Evolutionary conservation across 2,113 vertebrate genomes (phyloP).

Genomic region (Echinops telfairi): DNA sequence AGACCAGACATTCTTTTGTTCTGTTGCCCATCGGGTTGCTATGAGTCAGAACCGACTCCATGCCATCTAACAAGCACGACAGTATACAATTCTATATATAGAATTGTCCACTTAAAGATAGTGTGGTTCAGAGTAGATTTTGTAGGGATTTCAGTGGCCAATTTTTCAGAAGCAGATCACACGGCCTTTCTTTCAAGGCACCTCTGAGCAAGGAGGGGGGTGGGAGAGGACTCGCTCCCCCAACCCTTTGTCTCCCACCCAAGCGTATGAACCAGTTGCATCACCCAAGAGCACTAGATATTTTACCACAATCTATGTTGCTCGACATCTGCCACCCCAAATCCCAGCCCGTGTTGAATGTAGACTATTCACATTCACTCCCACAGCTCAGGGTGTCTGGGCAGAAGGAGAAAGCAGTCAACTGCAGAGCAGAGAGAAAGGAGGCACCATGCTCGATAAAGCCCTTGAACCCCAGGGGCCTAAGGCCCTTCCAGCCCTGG

Average conservation of each 20-base stretch:
- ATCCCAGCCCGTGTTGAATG: background rate
- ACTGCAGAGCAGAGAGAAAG: accelerated
- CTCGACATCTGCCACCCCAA: background rate
- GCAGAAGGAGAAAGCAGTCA: background rate
- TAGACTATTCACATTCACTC: background rate
- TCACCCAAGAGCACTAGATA: background rate
- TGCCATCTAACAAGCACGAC: no score
- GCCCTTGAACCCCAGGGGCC: background rate
- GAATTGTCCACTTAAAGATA: background rate
- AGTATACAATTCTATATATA: no score
- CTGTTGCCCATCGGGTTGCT: no score
- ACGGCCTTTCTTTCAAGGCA: background rate
- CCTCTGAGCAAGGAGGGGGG: background rate
- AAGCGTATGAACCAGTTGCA: background rate
- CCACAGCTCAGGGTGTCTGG: background rate
- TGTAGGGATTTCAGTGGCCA: background rate
- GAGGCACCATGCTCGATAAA: accelerated
- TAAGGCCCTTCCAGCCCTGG: background rate
- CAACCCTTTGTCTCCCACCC: background rate
- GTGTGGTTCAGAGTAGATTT: background rate
- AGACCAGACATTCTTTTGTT: no score
- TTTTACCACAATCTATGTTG: background rate
- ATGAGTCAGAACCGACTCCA: no score
- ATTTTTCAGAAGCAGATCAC: background rate
- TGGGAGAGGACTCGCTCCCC: background rate